These are phyloP conservation scores for Spialia ferax DNA, from an alignment of 2,888 invertebrate species.

Conservation along the genomic window DNA sequence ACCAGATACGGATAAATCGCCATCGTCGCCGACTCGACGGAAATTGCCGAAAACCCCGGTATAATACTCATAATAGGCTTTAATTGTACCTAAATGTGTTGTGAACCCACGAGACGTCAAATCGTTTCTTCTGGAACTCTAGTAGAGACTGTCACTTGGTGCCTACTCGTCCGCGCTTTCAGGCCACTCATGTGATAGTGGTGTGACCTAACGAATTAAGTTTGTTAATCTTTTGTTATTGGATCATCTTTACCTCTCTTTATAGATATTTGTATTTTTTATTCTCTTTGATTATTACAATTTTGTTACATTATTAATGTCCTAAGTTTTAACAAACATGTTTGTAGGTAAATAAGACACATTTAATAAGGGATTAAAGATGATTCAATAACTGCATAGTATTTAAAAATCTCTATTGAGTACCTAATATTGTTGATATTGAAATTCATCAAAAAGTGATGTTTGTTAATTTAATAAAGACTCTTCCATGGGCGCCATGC, in stretches of 20 bases:
- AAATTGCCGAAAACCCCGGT: constrained; percentile 99
- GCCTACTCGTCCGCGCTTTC: constrained; percentile 82
- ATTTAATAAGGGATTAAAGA: not conserved
- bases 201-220: constrained; percentile 58
- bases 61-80: constrained; percentile 90
- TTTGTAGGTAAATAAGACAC: no score
- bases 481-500: constrained; percentile 10
- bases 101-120: constrained; percentile 83
- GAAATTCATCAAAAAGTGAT: constrained; percentile 8
- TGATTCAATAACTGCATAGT: not conserved
- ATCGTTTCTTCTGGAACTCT: constrained; percentile 68
- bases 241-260: constrained; percentile 57
- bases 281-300: no score
- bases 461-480: constrained; percentile 13
- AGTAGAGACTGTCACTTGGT: constrained; percentile 84
- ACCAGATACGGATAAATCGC: constrained; percentile 94
- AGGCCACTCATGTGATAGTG: constrained; percentile 64
- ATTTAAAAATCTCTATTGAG: constrained; percentile 4
- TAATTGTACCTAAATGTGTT: constrained; percentile 86
- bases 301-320: constrained; percentile 1
- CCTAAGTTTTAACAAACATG: no score
- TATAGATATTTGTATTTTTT: not conserved
- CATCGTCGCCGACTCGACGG: constrained; percentile 96
- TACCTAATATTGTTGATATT: constrained; percentile 11
- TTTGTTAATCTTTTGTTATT: constrained; percentile 60